These are phyloP conservation scores for Tapirus indicus DNA, from an alignment of 2,797 vertebrate genomes.

Conservation along the genomic window DNA sequence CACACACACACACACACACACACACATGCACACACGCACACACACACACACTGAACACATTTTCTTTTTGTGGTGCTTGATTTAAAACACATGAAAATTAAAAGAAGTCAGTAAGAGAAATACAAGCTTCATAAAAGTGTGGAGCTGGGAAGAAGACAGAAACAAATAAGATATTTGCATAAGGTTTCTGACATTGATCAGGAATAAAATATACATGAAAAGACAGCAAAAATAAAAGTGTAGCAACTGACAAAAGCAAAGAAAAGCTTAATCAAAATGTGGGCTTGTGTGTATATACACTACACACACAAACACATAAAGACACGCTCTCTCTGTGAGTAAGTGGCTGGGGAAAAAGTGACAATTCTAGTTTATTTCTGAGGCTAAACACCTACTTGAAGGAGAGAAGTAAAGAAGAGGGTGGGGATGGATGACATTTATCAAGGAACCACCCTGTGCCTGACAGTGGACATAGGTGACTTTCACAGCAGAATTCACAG, in stretches of 20 bases:
- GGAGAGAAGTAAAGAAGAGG: not conserved
- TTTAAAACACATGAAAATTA: constrained; percentile 36
- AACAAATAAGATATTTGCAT: constrained; percentile 33
- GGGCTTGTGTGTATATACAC: not conserved
- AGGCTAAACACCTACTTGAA: not conserved
- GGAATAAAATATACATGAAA: constrained; percentile 73
- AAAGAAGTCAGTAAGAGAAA: not conserved
- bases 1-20: not conserved
- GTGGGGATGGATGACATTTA: not conserved
- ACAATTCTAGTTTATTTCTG: not conserved
- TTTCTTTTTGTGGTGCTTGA: not conserved
- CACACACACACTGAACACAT: not conserved
- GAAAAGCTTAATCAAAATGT: not conserved
- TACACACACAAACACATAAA: not conserved
- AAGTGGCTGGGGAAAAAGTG: not conserved
- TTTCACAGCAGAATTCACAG: not conserved
- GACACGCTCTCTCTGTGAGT: not conserved
- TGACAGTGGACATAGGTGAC: not conserved
- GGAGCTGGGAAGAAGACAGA: not conserved
- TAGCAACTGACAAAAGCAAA: constrained; percentile 47
- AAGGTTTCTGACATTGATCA: constrained; percentile 26
- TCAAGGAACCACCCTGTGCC: not conserved
- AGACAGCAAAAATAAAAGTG: constrained; percentile 51
- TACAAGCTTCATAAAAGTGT: not conserved
- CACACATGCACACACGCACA: not conserved